Base-by-base conservation (phyloP, 2,797 vertebrate species). In the Arnoldichthys spilopterus region DNA sequence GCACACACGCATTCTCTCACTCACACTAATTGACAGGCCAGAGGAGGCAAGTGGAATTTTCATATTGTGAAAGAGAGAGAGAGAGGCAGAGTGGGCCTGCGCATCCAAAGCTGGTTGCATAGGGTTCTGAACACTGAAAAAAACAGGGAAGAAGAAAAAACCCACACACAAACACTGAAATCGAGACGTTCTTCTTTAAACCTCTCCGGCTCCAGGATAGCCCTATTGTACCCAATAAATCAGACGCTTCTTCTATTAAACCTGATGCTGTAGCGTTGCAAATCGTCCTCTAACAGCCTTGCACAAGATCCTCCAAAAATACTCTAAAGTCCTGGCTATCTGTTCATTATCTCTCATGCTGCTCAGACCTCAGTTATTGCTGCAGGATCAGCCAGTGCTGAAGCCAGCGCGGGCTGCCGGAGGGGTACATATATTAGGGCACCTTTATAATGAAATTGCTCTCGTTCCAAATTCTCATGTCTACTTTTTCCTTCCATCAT, bases 1-100 rank as follows among this genome's bases (percentile, higher is more conserved):
- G 66, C 68, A 58, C 61, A 58, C 77, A 72, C 77, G 37, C 56
- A 56, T 51, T 49, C 70, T 71, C 49, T 67, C 68, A 79, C 61
- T 67, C 79, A 73, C 54, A 78, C 79, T 85, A 86, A 86, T 82
- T 83, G 85, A 85, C 84, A 82, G 80, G 67, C 77, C 75, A 54
- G 78, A 64, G 61, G 66, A 81, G 72, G 68, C 53, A 59, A 76
- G 61, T 47, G 40, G 32, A 28, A 77, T 78, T 76, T 76, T 73
- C 56, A 63, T 72, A 69, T 66, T 67, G 51, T 59, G 67, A 24
- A 51, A 26, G 54, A 56, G 30, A 62, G 51, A 43, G 40, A 24
- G 2, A 45, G 64, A 43, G 11, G 45, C 8, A 16, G 64, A 67
- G n/a, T 24, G 64, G 64, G 64, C 61, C 20, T 40, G 61, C 2